A percentile compares a stretch with the other conserved stretches of the same genome.
phyloP scores from a whole-genome alignment of 92 coral and sea anemone species.

The Epizoanthus ramosus region DNA sequence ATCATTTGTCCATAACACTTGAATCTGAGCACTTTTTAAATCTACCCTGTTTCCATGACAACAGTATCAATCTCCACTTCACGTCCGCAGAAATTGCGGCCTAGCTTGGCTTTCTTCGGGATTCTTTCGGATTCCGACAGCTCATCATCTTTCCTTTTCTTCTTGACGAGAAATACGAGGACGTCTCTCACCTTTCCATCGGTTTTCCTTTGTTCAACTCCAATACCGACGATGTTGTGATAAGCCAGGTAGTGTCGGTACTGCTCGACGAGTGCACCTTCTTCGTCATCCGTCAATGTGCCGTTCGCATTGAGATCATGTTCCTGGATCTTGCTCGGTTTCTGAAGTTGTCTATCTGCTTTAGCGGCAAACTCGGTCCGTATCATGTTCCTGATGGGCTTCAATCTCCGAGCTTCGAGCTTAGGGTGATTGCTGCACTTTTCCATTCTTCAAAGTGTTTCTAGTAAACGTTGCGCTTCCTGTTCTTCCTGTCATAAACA shows the following conservation, averaged over 20 bases:
- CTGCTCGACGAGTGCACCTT: neutral
- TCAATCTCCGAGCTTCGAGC: too few species aligned
- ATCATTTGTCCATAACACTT: too few species aligned
- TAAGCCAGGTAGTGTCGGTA: neutral
- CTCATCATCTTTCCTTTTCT: neutral
- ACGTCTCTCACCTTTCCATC: too few species aligned
- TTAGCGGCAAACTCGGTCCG: too few species aligned
- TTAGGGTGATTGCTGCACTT: too few species aligned
- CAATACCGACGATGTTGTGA: neutral
- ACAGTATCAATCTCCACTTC: constrained; percentile 13
- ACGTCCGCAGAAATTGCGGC: neutral
- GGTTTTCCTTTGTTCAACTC: too few species aligned
- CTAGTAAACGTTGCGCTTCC: too few species aligned
- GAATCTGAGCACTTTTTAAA: too few species aligned
- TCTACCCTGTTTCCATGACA: neutral
- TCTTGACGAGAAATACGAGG: neutral
- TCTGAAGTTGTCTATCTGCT: neutral
- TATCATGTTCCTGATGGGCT: too few species aligned
- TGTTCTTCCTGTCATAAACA: too few species aligned
- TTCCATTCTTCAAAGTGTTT: too few species aligned
- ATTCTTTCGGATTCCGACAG: too few species aligned
- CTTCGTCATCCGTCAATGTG: neutral
- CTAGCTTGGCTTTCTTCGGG: neutral
- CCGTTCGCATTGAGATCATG: neutral
- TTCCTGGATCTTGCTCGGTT: neutral